Conservation (phyloP, 64 coral and sea anemone genomes). For the Stichodactyla helianthus region DNA sequence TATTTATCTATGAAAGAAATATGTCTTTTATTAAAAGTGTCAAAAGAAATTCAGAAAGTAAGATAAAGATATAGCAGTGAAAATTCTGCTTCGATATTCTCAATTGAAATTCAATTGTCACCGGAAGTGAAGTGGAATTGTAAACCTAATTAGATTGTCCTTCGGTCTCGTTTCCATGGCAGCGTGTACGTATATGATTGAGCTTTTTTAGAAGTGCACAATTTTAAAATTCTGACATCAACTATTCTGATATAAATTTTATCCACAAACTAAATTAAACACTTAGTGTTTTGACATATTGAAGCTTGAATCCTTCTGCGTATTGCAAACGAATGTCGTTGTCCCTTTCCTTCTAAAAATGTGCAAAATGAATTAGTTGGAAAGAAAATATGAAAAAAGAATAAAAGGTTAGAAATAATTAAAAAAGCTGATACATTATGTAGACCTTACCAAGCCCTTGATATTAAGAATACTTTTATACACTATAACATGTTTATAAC, state of each 20-base stretch:
- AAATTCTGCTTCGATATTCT: neutral
- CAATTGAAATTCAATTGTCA: conserved; percentile 3
- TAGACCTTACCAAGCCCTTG: no score
- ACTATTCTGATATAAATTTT: neutral
- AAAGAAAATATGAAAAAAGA: no score
- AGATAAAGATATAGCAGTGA: neutral
- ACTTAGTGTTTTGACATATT: neutral
- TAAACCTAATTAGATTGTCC: neutral
- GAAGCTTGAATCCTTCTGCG: neutral
- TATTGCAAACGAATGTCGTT: neutral
- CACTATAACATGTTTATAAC: no score
- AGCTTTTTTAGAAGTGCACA: neutral
- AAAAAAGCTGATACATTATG: no score
- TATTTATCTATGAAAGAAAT: neutral
- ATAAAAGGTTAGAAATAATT: no score
- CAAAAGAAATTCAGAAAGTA: neutral
- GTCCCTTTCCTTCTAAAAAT: no score
- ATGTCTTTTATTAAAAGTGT: neutral
- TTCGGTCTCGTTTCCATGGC: neutral
- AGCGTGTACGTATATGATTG: conserved; percentile 12
- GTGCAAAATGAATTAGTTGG: no score
- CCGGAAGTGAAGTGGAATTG: neutral
- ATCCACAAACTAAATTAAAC: neutral
- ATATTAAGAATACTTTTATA: no score
- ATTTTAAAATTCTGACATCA: neutral